A percentile compares a stretch with the other conserved stretches of the same genome.
Conservation (phyloP, 2,113 vertebrate genomes). For the Leucopsar rothschildi region DNA sequence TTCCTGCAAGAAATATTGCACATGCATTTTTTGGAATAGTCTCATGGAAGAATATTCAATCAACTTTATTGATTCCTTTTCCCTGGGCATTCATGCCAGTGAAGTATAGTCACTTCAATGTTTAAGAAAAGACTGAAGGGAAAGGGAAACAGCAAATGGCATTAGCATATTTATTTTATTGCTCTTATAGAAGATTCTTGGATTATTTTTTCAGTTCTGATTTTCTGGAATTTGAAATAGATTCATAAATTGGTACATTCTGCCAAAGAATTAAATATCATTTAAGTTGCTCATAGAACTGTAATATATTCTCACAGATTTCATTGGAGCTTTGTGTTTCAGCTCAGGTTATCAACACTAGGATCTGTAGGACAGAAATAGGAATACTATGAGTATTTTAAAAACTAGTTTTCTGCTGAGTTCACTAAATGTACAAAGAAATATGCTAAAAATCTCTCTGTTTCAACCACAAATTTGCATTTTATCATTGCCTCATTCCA, state of each 20-base stretch:
- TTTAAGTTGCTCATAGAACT: neutral
- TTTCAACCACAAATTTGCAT: conserved; percentile 21
- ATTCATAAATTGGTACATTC: neutral
- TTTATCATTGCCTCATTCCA: neutral
- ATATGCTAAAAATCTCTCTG: neutral
- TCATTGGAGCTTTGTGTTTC: neutral
- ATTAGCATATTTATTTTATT: neutral
- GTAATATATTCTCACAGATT: neutral
- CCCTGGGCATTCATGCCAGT: neutral
- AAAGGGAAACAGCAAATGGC: neutral
- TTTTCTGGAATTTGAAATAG: neutral
- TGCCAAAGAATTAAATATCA: neutral
- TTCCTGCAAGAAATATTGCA: neutral
- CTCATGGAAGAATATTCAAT: neutral
- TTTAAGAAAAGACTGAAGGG: neutral
- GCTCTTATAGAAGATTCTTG: neutral
- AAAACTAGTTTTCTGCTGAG: neutral
- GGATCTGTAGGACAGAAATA: neutral
- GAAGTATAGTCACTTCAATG: neutral
- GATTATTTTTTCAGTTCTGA: neutral
- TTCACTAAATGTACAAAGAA: neutral
- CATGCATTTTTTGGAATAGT: neutral
- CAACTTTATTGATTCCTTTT: neutral
- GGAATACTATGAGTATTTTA: neutral
- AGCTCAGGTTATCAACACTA: neutral